A percentile compares a stretch with the other conserved stretches of the same genome.
These are phyloP conservation scores for Macrosoma leucophasiata DNA, from an alignment of 2,888 invertebrate genomes.

Conservation along the genomic window DNA sequence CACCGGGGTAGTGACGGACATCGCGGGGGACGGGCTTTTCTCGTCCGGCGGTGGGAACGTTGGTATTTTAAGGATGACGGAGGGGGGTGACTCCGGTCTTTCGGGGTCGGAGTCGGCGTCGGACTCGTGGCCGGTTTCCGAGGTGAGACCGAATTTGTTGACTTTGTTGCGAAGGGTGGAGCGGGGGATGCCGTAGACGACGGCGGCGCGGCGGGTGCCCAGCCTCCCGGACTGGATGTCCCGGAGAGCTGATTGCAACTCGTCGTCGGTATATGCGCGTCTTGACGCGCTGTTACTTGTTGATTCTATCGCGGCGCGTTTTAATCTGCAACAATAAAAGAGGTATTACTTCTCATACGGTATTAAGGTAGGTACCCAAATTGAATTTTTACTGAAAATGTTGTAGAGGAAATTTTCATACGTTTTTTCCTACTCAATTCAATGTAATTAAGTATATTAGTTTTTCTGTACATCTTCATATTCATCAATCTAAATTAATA, in stretches of 20 bases:
- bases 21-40: conserved; percentile 62
- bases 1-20: conserved; percentile 59
- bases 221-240: conserved; percentile 95
- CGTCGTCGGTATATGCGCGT: conserved; percentile 95
- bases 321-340: conserved; percentile 57
- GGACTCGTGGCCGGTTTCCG: conserved; percentile 80
- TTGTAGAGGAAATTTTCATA: no score
- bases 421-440: no score
- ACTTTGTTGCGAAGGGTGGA: conserved; percentile 98
- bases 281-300: conserved; percentile 77
- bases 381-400: no score
- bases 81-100: conserved; percentile 74
- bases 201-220: conserved; percentile 94
- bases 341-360: no score
- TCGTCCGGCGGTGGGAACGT: conserved; percentile 84
- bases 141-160: conserved; percentile 81
- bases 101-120: conserved; percentile 67
- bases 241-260: conserved; percentile 93
- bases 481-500: no score
- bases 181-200: conserved; percentile 96
- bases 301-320: conserved; percentile 46
- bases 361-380: no score
- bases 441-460: no score
- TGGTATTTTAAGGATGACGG: conserved; percentile 94
- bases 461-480: no score